Percentiles rank a stretch among this genome's conserved stretches.
Evolutionary conservation across 1,140 invertebrate species (phyloP).

Genomic region (Hormaphis cornu): DNA sequence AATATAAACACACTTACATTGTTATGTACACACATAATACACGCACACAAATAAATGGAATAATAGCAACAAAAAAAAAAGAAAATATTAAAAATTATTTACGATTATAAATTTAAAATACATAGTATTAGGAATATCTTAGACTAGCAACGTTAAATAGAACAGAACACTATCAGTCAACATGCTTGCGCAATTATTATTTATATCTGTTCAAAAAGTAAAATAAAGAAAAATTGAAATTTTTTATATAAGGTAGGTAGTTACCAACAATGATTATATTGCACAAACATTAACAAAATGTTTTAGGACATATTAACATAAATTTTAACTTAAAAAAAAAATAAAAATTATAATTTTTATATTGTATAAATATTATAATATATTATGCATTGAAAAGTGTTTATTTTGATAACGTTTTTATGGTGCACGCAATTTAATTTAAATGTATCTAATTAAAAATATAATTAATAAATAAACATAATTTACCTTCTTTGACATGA

Average conservation of each 20-base stretch:
- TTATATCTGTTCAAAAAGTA: slow-evolving; percentile 28
- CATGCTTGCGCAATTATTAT: slow-evolving; percentile 31
- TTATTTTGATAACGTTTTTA: slow-evolving; percentile 20
- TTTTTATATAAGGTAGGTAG: slow-evolving; percentile 10
- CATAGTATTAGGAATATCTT: slow-evolving; percentile 30
- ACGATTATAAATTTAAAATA: slow-evolving; percentile 25
- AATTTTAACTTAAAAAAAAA: background rate
- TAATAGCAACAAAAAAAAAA: slow-evolving; percentile 30
- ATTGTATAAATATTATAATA: slow-evolving; percentile 2
- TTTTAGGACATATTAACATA: slow-evolving; percentile 28
- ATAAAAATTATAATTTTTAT: slow-evolving; percentile 26
- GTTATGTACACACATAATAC: slow-evolving; percentile 30
- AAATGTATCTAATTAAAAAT: slow-evolving; percentile 30
- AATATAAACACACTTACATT: slow-evolving; percentile 22
- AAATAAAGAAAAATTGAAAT: slow-evolving; percentile 11
- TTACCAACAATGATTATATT: slow-evolving; percentile 30
- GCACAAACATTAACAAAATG: slow-evolving; percentile 33
- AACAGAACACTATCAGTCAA: slow-evolving; percentile 31
- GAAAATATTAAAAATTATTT: slow-evolving; percentile 20
- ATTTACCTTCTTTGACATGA: slow-evolving; percentile 30
- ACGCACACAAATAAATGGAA: slow-evolving; percentile 30
- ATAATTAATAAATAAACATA: slow-evolving; percentile 32
- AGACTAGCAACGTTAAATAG: slow-evolving; percentile 31
- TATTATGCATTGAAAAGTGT: slow-evolving; percentile 21
- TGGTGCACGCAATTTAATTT: slow-evolving; percentile 30